These are phyloP conservation scores for Polymixis lichenea DNA, from an alignment of 2,888 invertebrate species.

Conservation along the genomic window DNA sequence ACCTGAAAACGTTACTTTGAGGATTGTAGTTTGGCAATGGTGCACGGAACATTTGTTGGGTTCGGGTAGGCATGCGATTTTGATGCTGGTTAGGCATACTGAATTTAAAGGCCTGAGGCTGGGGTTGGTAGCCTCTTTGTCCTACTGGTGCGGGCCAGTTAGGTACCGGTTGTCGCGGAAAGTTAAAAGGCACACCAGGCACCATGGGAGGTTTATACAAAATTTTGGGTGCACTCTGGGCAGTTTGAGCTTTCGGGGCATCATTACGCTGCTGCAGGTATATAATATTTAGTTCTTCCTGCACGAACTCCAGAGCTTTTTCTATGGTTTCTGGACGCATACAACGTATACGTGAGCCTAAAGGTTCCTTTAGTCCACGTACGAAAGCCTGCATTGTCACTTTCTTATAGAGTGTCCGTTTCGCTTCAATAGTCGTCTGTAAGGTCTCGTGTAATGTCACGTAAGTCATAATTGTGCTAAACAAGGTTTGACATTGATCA, in stretches of 20 bases:
- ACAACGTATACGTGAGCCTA: neutral
- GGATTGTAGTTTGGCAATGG: neutral
- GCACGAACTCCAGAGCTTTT: neutral
- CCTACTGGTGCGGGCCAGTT: neutral
- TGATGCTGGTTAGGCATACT: too few relatives aligned
- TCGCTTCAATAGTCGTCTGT: neutral
- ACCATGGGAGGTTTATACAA: too few relatives aligned
- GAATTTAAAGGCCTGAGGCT: neutral
- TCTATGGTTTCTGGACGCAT: neutral
- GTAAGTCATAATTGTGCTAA: constrained; percentile 9
- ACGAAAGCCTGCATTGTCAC: neutral
- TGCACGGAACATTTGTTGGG: constrained; percentile 2
- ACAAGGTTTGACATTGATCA: neutral
- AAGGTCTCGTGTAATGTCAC: constrained; percentile 11
- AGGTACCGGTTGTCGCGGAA: too few relatives aligned
- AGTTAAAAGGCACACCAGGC: too few relatives aligned
- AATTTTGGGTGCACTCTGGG: too few relatives aligned
- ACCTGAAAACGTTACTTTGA: neutral
- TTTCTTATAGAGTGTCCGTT: constrained; percentile 9
- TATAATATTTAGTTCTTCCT: neutral
- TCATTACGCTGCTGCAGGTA: neutral
- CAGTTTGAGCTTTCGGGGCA: too few relatives aligned
- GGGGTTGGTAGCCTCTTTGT: neutral
- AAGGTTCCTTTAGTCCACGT: neutral
- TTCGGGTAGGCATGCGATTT: neutral